phyloP scores from a whole-genome alignment of 2,113 vertebrate genomes.

The Trogon surrucura region DNA sequence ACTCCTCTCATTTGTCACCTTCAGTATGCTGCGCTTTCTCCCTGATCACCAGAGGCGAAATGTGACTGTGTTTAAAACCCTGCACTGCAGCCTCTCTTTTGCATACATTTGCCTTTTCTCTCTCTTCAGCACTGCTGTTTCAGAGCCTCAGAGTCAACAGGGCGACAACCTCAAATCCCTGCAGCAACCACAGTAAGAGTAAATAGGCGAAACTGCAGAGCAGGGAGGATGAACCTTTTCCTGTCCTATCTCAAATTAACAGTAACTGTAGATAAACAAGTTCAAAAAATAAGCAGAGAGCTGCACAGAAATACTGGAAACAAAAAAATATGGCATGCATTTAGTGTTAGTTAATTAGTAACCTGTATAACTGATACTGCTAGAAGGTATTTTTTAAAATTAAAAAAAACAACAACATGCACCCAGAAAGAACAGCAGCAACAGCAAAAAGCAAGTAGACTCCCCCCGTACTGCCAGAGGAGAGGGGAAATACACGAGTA shows the following conservation, averaged over 20 bases:
- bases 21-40: not conserved
- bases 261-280: not conserved
- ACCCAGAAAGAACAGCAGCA: not conserved
- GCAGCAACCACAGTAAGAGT: not conserved
- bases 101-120: not conserved
- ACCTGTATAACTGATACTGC: not conserved
- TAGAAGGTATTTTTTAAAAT: not conserved
- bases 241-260: not conserved
- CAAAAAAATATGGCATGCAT: not conserved
- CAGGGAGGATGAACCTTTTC: not conserved
- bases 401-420: no score
- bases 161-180: not conserved
- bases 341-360: not conserved
- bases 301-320: not conserved
- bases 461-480: not conserved
- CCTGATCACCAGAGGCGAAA: not conserved
- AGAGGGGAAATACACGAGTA: not conserved
- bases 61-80: not conserved
- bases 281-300: not conserved
- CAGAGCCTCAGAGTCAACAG: not conserved
- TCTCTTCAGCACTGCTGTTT: fast-evolving
- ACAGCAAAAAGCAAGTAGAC: not conserved
- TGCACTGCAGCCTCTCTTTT: not conserved
- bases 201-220: not conserved
- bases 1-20: not conserved